Base-by-base conservation (phyloP, 2,888 invertebrate genomes). In the Eretmocerus hayati region DNA sequence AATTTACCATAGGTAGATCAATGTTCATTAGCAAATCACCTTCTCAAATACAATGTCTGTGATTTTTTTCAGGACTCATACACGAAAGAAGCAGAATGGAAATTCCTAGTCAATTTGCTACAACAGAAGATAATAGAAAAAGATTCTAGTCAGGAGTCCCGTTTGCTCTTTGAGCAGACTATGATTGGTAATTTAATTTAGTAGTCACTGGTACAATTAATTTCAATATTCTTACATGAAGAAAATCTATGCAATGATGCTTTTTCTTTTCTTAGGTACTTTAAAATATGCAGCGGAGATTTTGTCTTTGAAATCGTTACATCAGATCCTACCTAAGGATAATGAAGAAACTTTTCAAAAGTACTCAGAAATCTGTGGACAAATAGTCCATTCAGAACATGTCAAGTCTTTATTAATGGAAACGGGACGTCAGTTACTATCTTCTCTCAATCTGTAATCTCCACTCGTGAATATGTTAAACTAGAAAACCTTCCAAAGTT, bases 391-490 rank as follows among this genome's bases (percentile, higher is more conserved):
- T 42, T 72, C 72, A 5, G 72, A 72, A 58, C 69, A 71, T 42
- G 71, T 73, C 5, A 69, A 69, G 52, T 65, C 69, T 15, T 63
- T 72, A 48, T 69, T 73, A 38, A 71, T 72, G 58, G 69, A 69
- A 56, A 72, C 71, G 44, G 70, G 72, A 16, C 68, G 71, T 50
- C 71, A 72, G 57, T 63, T 73, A 48, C 53, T 70, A 52, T 62
- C 65, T 22, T 66, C 66, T 49, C 55, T 67, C 51, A 69, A 66
- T 59, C 61, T 62, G 52, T 64, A 43, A 58, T 32, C 31, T 42
- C 43, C 16, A n/a, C n/a, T n/a, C n/a, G n/a, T n/a, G n/a, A n/a
- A n/a, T n/a, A n/a, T n/a, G n/a, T n/a, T n/a, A n/a, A n/a, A n/a
- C n/a, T n/a, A n/a, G n/a, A 45, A 41, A 42, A 38, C 35, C n/a